phyloP scores from a whole-genome alignment of 2,888 invertebrate genomes.

The Dryobota labecula region DNA sequence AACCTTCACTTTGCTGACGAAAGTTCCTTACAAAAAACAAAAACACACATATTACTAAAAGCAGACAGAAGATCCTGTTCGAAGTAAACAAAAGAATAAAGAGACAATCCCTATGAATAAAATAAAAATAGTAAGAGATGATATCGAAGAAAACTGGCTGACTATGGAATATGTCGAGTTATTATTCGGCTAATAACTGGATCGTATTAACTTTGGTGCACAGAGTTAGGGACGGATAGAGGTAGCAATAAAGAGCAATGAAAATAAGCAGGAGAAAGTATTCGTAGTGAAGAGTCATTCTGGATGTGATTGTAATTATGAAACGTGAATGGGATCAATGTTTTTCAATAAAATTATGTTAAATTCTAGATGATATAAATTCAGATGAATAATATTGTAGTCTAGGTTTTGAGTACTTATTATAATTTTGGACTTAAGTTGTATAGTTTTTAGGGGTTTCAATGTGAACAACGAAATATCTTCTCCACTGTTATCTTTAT shows the following conservation, averaged over 20 bases:
- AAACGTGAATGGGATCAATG: not conserved
- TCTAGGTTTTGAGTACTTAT: not conserved
- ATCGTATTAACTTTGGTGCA: conserved; percentile 83
- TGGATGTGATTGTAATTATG: not conserved
- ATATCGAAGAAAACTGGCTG: conserved; percentile 84
- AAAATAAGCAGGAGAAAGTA: not conserved
- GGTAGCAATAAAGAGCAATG: conserved; percentile 34
- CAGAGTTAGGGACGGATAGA: conserved; percentile 73
- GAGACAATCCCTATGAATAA: conserved; percentile 88
- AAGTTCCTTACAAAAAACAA: conserved; percentile 62
- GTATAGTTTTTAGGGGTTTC: not conserved
- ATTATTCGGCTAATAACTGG: conserved; percentile 88
- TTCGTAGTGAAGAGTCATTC: not conserved
- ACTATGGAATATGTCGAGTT: conserved; percentile 87
- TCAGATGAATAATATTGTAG: not conserved
- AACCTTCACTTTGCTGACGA: conserved; percentile 60
- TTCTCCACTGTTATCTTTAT: too few species aligned
- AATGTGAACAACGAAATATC: not conserved
- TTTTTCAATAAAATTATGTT: not conserved
- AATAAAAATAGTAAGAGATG: conserved; percentile 89
- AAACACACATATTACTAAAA: conserved; percentile 64
- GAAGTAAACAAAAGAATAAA: conserved; percentile 89
- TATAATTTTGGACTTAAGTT: not conserved
- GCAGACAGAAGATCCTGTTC: conserved; percentile 50
- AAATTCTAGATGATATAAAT: not conserved